Base-by-base conservation (phyloP, 2,113 vertebrate species). In the Megaptera novaeangliae region DNA sequence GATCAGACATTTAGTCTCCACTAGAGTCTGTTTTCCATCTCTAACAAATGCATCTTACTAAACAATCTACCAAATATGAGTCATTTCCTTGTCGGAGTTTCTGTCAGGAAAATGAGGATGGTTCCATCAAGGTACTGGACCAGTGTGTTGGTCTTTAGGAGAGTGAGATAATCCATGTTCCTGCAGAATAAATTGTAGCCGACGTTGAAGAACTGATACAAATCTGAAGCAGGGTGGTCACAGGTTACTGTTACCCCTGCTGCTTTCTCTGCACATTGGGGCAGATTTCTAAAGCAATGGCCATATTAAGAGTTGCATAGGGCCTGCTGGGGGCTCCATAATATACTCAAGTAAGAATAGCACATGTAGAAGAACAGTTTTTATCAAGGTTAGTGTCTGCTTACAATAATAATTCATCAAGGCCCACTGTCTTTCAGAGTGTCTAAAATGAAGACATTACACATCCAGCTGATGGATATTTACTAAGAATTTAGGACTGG, bases 221-320 rank as follows among this genome's bases (percentile, higher is more conserved):
- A 78, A 49, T 64, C 25, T 55, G 46, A 92, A 82, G 13, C 25
- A 71, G 31, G 9, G 12, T 20, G 6, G 2, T 59, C 34, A 12
- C 0, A 18, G 3, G 46, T 2, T 18, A 17, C 63, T 3, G 3
- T 8, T 34, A 13, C 14, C 18, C 20, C 15, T 36, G 6, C 11
- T 52, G 34, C 10, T 63, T 49, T 44, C 39, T 49, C 17, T 61
- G 36, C 9, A 44, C 34, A 12, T 29, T 49, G 10, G 5, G 15
- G 1, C 3, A 34, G 2, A 55, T 8, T 63, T 80, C 55, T 90
- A 93, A 64, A 49, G 6, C 31, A 39, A 34, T 39, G 25, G 17
- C 4, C 11, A 11, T n/a, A 39, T 29, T 14, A 39, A 10, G 7
- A 41, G 31, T n/a, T 88, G 36, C 34, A 39, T 8, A 64, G 18